Percentiles rank a stretch among this genome's conserved stretches.
Evolutionary conservation across 2,797 vertebrate species (phyloP).

Genomic region (Sebastiscus albofasciatus): DNA sequence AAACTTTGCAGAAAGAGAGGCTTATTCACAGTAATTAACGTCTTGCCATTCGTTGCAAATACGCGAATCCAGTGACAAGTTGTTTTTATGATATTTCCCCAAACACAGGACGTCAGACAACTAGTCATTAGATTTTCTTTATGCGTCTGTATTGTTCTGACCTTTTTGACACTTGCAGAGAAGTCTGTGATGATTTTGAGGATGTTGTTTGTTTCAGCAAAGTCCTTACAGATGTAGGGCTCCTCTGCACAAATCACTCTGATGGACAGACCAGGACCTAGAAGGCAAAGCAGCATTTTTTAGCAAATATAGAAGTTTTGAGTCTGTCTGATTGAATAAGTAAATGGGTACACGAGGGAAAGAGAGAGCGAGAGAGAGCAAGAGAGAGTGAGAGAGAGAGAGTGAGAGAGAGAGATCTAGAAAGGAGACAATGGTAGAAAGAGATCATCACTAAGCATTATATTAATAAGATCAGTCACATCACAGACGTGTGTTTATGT

Average conservation of each 20-base stretch:
- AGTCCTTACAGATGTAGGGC: conserved; percentile 97
- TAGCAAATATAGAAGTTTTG: not conserved
- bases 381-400: not conserved
- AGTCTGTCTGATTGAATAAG: not conserved
- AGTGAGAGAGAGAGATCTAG: not conserved
- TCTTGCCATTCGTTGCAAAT: not conserved
- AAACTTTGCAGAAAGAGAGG: not conserved
- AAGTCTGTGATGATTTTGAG: conserved; percentile 98
- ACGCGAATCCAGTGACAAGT: not conserved
- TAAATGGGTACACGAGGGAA: not conserved
- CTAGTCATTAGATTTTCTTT: not conserved
- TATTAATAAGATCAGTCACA: not conserved
- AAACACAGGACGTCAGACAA: not conserved
- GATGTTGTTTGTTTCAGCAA: conserved; percentile 98
- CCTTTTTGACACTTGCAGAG: conserved; percentile 98
- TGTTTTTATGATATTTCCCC: not conserved
- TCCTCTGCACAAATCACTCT: conserved; percentile 99
- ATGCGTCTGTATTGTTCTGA: conserved; percentile 57
- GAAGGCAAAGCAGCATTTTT: conserved; percentile 3
- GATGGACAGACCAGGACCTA: conserved; percentile 97
- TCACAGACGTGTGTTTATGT: not conserved
- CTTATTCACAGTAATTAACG: not conserved
- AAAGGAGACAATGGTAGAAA: not conserved
- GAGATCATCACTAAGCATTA: not conserved
- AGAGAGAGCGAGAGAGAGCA: not conserved